phyloP scores from a whole-genome alignment of 2,113 vertebrate species.

The Cryptomyrus ogoouensis region DNA sequence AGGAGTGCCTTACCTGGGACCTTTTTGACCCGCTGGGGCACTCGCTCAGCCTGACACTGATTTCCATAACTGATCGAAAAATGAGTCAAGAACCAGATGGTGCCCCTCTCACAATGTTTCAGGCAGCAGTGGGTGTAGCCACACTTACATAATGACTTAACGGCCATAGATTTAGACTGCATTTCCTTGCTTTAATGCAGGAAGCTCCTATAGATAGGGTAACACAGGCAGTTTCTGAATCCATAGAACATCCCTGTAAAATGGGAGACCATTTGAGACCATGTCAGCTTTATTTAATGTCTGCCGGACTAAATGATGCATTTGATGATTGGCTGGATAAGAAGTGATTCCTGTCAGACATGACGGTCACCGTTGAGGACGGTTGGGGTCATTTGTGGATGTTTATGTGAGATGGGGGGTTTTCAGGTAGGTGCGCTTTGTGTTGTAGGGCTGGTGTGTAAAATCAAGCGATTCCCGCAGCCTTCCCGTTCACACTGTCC shows the following conservation, averaged over 20 bases:
- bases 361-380: not conserved
- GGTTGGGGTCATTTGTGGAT: not conserved
- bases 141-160: not conserved
- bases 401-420: not conserved
- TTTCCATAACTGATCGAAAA: not conserved
- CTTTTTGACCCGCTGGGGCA: not conserved
- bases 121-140: not conserved
- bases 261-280: not conserved
- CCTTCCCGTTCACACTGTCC: conserved; percentile 61
- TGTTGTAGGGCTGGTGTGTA: conserved; percentile 74
- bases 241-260: not conserved
- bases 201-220: not conserved
- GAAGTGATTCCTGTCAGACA: not conserved
- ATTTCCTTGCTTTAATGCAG: not conserved
- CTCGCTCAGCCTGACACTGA: not conserved
- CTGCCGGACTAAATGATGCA: not conserved
- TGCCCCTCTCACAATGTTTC: not conserved
- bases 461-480: conserved; percentile 62
- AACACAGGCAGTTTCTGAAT: not conserved
- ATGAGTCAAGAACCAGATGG: not conserved
- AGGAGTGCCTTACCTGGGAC: not conserved
- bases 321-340: not conserved
- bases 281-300: not conserved
- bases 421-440: conserved; percentile 31
- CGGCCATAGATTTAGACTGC: not conserved